A percentile compares a stretch with the other conserved stretches of the same genome.
These are phyloP conservation scores for Scrobipalpa atriplicella DNA, from an alignment of 2,888 invertebrate genomes.

Conservation along the genomic window DNA sequence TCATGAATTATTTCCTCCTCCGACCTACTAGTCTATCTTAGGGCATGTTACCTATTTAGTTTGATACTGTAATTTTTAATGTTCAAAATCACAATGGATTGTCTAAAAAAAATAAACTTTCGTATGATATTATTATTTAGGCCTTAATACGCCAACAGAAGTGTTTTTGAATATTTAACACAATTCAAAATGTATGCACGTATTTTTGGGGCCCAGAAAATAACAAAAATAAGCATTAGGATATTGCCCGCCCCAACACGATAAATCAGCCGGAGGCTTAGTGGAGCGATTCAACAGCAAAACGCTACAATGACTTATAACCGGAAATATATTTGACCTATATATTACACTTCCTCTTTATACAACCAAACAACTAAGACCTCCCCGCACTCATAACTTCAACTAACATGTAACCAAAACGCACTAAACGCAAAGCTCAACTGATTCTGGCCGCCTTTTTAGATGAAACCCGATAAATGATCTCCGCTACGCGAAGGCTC, in stretches of 20 bases:
- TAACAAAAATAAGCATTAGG: conserved; percentile 52
- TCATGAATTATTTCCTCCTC: conserved; percentile 46
- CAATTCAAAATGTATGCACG: too few relatives aligned
- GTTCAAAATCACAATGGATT: too few relatives aligned
- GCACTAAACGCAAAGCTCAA: conserved; percentile 38
- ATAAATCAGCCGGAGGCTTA: conserved; percentile 69
- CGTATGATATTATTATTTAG: too few relatives aligned
- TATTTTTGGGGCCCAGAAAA: conserved; percentile 24
- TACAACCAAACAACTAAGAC: conserved; percentile 32
- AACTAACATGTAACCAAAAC: neutral
- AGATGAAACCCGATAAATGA: conserved; percentile 46
- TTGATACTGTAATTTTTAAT: too few relatives aligned
- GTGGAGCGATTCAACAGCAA: conserved; percentile 63
- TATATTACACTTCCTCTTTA: conserved; percentile 47
- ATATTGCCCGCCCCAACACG: conserved; percentile 46
- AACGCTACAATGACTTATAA: conserved; percentile 72
- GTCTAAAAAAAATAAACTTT: too few relatives aligned
- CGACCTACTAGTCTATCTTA: too few relatives aligned
- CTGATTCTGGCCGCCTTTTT: conserved; percentile 45
- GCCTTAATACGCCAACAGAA: too few relatives aligned
- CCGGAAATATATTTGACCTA: conserved; percentile 73
- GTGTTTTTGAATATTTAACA: too few relatives aligned
- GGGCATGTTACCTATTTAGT: too few relatives aligned
- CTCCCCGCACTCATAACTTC: conserved; percentile 28
- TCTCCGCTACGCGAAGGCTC: conserved; percentile 36